Base-by-base conservation (phyloP, 2,797 vertebrate species). In the Novumbra hubbsi region DNA sequence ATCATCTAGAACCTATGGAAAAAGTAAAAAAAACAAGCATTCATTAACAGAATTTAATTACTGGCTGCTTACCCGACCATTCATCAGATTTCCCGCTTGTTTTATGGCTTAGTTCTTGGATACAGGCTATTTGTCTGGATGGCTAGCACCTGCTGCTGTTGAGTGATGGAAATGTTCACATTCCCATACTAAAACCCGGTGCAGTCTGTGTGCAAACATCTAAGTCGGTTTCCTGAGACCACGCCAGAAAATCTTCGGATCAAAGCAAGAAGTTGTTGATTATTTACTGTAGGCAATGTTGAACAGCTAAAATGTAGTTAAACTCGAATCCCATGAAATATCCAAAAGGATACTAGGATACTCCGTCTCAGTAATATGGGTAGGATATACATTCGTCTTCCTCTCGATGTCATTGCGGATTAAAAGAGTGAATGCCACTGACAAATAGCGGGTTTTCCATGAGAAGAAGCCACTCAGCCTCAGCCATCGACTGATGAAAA, bases 201-300 rank as follows among this genome's bases (percentile, higher is more conserved):
- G 27, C 60, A 63, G 27, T 27, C 60, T 63, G 21, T 63, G 27
- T 27, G 60, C 27, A 15, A 63, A 12, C 15, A 63, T 27, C 15
- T 63, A 38, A 30, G 63, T 28, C 17, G 19, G 32, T n/a, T 12
- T 68, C 38, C 21, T 27, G 67, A 68, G 67, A 24, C n/a, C 24
- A 45, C 21, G 41, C 21, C 38, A 68, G n/a, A 48, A 68, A 27
- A 45, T 48, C 5, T 68, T 41, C 66, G 67, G 41, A 49, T 68
- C 67, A 68, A 68, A 49, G 41, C 67, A 68, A 48, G 67, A 49
- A 41, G 67, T 68, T 68, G 38, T 68, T 68, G 66, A 68, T 68
- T 24, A 45, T 68, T 68, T 68, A 38, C 34, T 66, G 16, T 34
- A 32, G 64, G 4, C 21, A 12, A 68, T 21, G 41, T 68, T n/a